phyloP scores from a whole-genome alignment of 2,797 vertebrate species.

The Lacerta agilis region DNA sequence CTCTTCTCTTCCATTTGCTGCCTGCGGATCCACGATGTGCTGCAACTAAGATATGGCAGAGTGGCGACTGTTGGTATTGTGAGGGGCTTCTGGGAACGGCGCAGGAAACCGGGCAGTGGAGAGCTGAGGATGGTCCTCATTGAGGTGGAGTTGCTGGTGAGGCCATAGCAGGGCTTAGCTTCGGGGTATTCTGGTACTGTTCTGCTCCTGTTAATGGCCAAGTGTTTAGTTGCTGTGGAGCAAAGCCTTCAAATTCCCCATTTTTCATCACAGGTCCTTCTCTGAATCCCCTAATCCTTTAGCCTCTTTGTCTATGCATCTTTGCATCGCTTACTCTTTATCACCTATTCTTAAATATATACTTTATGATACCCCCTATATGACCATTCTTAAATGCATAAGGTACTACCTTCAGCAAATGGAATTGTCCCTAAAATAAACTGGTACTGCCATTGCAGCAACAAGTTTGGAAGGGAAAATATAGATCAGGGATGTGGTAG shows the following conservation, averaged over 20 bases:
- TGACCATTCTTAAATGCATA: not conserved
- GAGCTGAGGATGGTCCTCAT: conserved; percentile 81
- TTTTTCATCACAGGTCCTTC: not conserved
- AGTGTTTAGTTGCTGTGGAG: not conserved
- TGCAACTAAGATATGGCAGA: conserved; percentile 78
- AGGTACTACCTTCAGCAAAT: not conserved
- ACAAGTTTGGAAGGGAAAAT: too few relatives aligned
- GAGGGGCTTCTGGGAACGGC: conserved; percentile 80
- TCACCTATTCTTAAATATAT: too few relatives aligned
- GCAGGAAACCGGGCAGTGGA: conserved; percentile 75
- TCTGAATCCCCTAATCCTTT: not conserved
- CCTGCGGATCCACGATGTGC: conserved; percentile 79
- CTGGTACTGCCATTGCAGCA: too few relatives aligned
- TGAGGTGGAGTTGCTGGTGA: conserved; percentile 79
- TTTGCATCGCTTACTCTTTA: not conserved
- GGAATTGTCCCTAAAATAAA: not conserved
- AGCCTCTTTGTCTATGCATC: not conserved
- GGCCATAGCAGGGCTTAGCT: not conserved
- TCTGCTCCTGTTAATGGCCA: not conserved
- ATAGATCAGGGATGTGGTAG: too few relatives aligned
- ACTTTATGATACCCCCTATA: too few relatives aligned
- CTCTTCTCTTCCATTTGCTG: conserved; percentile 81
- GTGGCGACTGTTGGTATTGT: conserved; percentile 72
- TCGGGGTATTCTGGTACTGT: not conserved
- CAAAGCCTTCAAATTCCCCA: not conserved